Percentiles rank a stretch among this genome's conserved stretches.
Conservation (phyloP, 2,113 vertebrate genomes). For the Syngnathus scovelli region DNA sequence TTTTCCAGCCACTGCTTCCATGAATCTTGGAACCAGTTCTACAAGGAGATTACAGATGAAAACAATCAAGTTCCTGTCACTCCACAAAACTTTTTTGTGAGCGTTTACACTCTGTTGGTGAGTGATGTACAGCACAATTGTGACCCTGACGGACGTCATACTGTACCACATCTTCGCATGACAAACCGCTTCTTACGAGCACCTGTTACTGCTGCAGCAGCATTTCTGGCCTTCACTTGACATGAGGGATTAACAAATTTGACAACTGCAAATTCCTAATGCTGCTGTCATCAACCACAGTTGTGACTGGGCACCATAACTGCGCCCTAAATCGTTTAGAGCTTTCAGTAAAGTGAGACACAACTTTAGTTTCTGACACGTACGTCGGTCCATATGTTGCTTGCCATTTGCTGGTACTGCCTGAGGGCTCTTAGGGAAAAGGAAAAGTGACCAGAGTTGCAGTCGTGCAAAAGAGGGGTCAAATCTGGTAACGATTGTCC, state of each 20-base stretch:
- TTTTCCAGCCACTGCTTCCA: constrained; percentile 40
- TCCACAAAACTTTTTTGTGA: constrained; percentile 39
- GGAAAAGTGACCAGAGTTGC: constrained; percentile 22
- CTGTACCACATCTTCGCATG: constrained; percentile 13
- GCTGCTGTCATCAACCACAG: constrained; percentile 13
- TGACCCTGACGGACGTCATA: constrained; percentile 12
- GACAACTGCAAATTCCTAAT: constrained; percentile 41
- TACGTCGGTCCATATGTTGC: constrained; percentile 43
- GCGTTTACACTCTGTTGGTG: constrained; percentile 6
- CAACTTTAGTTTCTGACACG: constrained; percentile 21
- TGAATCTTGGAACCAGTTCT: constrained; percentile 45
- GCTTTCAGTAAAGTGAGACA: constrained; percentile 21
- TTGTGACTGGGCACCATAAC: constrained; percentile 14
- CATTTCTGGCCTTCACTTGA: constrained; percentile 16
- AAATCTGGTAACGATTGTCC: constrained; percentile 57
- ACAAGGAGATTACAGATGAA: constrained; percentile 43
- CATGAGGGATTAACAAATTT: constrained; percentile 33
- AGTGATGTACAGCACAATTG: constrained; percentile 31
- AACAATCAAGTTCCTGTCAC: constrained; percentile 46
- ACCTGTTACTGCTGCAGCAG: constrained; percentile 31
- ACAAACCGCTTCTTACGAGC: constrained; percentile 30
- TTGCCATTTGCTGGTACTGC: constrained; percentile 32
- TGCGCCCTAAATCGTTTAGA: constrained; percentile 12
- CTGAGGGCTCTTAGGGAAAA: constrained; percentile 41
- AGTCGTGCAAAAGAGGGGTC: constrained; percentile 46